Base-by-base conservation (phyloP, 2,888 invertebrate genomes). In the Plebejus melissa region DNA sequence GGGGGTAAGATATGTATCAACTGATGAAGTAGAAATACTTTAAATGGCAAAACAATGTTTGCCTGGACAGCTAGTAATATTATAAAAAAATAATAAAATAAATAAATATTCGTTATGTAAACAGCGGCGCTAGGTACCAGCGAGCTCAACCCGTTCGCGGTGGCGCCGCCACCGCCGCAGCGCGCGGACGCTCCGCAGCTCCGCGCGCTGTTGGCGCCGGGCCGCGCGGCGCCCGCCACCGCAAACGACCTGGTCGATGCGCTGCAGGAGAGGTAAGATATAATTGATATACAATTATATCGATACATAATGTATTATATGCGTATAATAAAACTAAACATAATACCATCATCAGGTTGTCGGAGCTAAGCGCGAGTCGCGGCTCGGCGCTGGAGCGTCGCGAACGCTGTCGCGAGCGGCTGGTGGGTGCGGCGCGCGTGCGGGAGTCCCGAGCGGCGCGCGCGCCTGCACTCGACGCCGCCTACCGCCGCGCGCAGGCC, bases 401-500 rank as follows among this genome's bases (percentile, higher is more conserved):
- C 65, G 85, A 84, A 28, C 85, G 86, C 71, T 82, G 93, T 69
- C 86, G 85, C 75, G 87, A 84, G 16, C 83, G 87, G 38, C 78
- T 89, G 79, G 58, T 81, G 76, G 22, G 38, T 2, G 82, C 88
- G 36, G 83, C 83, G 0, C 88, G 91, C 0, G 83, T 87, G 75
- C 83, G 95, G 74, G 95, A 96, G 78, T 83, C 88, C 22, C 87
- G 94, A 38, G 85, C 87, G 38, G 89, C 89, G 94, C 16, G 89
- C 87, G 0, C 72, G 54, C 46, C 50, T 32, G 84, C 87, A 77
- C 95, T 98, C 76, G 98, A 97, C 80, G 96, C 96, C 76, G 96
- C 97, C 81, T 99, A 98, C 94, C 94, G 96, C 84, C 97, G 98
- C 93, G 99, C 98, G 94, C 99, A 99, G 95, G 98, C 98, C 93